Percentiles rank a stretch among this genome's conserved stretches.
phyloP scores from a whole-genome alignment of 1,140 invertebrate species.

The Tetragonula clypearis region DNA sequence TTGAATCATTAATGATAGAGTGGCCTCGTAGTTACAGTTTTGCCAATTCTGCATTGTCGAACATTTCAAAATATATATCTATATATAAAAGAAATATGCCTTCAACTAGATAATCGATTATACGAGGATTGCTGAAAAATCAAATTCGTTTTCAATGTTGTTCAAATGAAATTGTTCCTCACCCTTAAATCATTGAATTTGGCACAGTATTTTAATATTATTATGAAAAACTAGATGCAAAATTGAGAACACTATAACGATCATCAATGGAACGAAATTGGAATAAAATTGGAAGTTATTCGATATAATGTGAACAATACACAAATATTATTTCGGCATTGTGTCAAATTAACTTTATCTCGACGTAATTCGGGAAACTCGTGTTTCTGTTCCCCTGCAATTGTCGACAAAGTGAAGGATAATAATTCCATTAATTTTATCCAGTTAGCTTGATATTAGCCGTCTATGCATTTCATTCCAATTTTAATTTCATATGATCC shows the following conservation, averaged over 20 bases:
- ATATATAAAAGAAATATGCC: no score
- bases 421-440: no score
- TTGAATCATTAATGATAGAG: background rate
- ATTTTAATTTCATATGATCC: no score
- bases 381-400: no score
- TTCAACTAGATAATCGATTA: constrained; percentile 4
- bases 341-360: no score
- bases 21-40: background rate
- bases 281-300: background rate
- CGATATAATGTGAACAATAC: no score
- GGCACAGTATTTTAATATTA: background rate
- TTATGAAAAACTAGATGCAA: background rate
- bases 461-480: no score
- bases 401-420: no score
- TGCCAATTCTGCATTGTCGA: background rate
- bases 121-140: background rate
- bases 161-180: background rate
- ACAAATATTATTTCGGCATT: no score
- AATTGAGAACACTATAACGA: rapidly evolving
- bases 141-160: background rate
- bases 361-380: no score
- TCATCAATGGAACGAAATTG: background rate
- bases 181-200: rapidly evolving
- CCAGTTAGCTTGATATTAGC: no score
- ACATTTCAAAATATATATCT: background rate